These are phyloP conservation scores for Tinamus major DNA, from an alignment of 2,797 vertebrate genomes.

Conservation along the genomic window DNA sequence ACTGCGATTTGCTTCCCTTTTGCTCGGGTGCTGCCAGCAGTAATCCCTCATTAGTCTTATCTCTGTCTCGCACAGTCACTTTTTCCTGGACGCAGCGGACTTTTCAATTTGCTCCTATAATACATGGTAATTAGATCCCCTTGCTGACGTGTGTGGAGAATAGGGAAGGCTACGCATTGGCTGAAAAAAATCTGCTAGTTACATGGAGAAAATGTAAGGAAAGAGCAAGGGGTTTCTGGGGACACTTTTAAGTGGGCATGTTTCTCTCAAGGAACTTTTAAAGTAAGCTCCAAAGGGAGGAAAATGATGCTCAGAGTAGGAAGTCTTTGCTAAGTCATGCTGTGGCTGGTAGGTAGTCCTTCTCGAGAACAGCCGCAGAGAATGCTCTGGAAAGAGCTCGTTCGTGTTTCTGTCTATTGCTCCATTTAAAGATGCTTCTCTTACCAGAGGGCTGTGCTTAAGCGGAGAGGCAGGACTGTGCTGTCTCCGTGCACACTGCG, in stretches of 20 bases:
- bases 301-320: neutral
- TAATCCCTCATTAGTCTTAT: neutral
- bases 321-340: neutral
- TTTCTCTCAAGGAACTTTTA: neutral
- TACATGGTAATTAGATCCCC: neutral
- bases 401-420: neutral
- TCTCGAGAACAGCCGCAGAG: neutral
- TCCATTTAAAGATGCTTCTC: neutral
- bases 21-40: neutral
- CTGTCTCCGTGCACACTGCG: rapidly evolving
- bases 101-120: neutral
- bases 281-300: neutral
- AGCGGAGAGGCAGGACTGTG: neutral
- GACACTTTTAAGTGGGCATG: rapidly evolving
- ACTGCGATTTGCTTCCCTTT: neutral
- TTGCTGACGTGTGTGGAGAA: neutral
- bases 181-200: neutral
- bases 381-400: neutral
- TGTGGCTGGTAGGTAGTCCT: neutral
- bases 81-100: neutral
- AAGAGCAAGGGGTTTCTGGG: neutral
- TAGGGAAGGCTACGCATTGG: neutral
- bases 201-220: neutral
- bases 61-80: neutral
- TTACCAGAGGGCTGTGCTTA: neutral